These are phyloP conservation scores for Atractosteus spatula DNA, from an alignment of 2,113 vertebrate genomes.

Conservation along the genomic window DNA sequence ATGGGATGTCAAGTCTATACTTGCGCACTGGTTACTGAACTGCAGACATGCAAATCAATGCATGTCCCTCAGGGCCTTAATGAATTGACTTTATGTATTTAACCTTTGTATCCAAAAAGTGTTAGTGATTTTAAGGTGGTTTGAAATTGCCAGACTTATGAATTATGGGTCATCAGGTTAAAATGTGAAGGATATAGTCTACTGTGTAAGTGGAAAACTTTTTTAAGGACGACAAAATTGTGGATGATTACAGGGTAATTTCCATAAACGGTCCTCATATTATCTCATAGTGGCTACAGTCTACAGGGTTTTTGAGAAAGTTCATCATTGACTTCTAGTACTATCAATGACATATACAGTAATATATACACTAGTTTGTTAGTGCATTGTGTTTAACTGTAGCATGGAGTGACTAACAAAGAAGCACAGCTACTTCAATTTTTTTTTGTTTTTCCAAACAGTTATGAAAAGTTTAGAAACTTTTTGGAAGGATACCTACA, in stretches of 20 bases:
- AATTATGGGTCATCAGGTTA: slow-evolving; percentile 39
- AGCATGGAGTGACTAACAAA: no score
- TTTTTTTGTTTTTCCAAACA: not conserved
- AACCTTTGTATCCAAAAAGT: slow-evolving; percentile 38
- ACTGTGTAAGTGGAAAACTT: slow-evolving; percentile 18
- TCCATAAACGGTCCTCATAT: slow-evolving; percentile 26
- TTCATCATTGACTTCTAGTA: no score
- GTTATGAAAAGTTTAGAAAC: not conserved
- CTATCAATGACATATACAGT: no score
- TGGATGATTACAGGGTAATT: slow-evolving; percentile 38
- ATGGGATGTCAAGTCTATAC: not conserved
- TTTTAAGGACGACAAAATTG: slow-evolving; percentile 21
- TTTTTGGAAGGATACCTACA: not conserved
- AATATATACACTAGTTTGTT: no score
- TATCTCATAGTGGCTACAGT: slow-evolving; percentile 24
- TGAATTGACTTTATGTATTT: slow-evolving; percentile 44
- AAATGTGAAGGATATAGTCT: slow-evolving; percentile 32
- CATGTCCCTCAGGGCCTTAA: slow-evolving; percentile 29
- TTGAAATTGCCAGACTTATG: slow-evolving; percentile 36
- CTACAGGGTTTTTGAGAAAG: slow-evolving; percentile 13
- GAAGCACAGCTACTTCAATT: no score
- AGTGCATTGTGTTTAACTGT: no score
- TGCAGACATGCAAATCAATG: slow-evolving; percentile 27
- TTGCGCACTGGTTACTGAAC: slow-evolving; percentile 11
- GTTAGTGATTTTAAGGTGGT: slow-evolving; percentile 28